Evolutionary conservation across 2,113 vertebrate genomes (phyloP).

Genomic region (Abramis brama): DNA sequence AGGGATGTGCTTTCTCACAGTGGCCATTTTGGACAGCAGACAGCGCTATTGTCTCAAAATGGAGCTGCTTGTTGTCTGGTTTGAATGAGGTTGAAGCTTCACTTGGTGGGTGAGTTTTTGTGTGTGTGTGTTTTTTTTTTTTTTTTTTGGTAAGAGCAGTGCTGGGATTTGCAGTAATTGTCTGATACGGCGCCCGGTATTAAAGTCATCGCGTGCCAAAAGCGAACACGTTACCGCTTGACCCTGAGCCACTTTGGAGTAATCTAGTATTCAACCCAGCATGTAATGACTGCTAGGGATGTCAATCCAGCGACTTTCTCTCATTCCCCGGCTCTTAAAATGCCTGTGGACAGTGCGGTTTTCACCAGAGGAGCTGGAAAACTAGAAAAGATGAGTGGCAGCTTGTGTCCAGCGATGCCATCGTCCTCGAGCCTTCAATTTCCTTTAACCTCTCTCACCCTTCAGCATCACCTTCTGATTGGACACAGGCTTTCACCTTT

Average conservation of each 20-base stretch:
- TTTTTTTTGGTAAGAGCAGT: constrained; percentile 67
- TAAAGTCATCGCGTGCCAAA: constrained; percentile 99
- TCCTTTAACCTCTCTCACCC: constrained; percentile 22
- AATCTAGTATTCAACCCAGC: constrained; percentile 99
- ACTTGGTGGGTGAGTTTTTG: background rate
- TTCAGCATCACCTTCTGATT: constrained; percentile 20
- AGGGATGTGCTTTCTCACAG: constrained; percentile 46
- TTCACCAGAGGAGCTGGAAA: constrained; percentile 18
- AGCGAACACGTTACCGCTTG: constrained; percentile 98
- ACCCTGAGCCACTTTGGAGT: constrained; percentile 99
- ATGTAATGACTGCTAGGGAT: constrained; percentile 99
- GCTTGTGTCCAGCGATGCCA: constrained; percentile 42
- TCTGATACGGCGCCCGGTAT: constrained; percentile 99
- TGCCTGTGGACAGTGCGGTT: constrained; percentile 78
- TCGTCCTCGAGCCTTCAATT: constrained; percentile 44
- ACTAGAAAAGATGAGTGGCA: constrained; percentile 79
- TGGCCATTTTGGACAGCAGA: constrained; percentile 55
- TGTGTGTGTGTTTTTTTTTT: background rate
- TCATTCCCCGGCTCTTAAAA: constrained; percentile 82
- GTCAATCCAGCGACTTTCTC: constrained; percentile 97
- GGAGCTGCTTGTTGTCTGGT: constrained; percentile 50
- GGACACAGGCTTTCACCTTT: constrained; percentile 12
- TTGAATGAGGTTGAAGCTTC: constrained; percentile 28
- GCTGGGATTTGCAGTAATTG: constrained; percentile 97
- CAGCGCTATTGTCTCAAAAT: constrained; percentile 56